Percentiles rank a stretch among this genome's conserved stretches.
Conservation (phyloP, 2,888 invertebrate genomes). For the Sympetrum striolatum region DNA sequence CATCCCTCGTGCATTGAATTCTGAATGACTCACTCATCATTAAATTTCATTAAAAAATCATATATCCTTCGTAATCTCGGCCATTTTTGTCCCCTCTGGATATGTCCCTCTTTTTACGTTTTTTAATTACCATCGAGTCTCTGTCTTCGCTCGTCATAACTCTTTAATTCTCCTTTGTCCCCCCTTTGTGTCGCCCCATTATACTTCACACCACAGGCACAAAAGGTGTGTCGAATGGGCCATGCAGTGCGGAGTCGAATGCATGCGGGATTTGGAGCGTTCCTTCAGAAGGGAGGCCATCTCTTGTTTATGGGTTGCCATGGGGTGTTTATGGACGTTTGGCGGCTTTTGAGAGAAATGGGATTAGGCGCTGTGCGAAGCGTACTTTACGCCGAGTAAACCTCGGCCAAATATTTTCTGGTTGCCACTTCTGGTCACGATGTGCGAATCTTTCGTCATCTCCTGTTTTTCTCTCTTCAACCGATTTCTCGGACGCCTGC, state of each 20-base stretch:
- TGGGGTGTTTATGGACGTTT: neutral
- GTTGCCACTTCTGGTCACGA: neutral
- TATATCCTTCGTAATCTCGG: too few relatives aligned
- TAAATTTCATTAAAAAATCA: too few relatives aligned
- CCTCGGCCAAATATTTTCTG: neutral
- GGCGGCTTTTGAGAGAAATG: neutral
- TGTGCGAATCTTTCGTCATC: neutral
- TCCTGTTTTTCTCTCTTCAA: neutral
- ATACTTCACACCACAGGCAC: neutral
- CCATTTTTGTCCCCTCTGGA: too few relatives aligned
- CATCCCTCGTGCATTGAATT: too few relatives aligned
- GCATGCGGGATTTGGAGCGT: neutral
- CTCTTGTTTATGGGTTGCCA: neutral
- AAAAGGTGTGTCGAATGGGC: neutral
- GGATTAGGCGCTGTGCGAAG: neutral
- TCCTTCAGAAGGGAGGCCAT: neutral
- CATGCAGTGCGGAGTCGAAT: too few relatives aligned
- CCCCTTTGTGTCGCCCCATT: neutral
- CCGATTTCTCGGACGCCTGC: neutral
- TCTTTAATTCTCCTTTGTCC: neutral
- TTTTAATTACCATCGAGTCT: neutral
- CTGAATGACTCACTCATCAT: too few relatives aligned
- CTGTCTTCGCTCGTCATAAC: neutral
- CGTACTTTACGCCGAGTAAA: neutral
- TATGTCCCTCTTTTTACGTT: too few relatives aligned